Conservation (phyloP, 2,113 vertebrate species). For the Neolamprologus devosi region DNA sequence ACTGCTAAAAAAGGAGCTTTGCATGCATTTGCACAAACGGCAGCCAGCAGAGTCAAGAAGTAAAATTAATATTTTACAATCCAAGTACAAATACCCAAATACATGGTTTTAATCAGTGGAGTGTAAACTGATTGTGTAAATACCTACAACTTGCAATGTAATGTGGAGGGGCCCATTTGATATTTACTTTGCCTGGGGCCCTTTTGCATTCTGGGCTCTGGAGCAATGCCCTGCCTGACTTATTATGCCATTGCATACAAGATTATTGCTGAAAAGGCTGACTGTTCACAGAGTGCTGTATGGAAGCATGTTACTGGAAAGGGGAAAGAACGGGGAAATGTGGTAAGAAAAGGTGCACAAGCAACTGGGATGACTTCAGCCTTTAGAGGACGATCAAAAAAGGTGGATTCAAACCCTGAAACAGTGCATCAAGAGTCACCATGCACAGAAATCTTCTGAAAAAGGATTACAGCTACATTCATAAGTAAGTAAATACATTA, state of each 20-base stretch:
- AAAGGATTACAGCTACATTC: not conserved
- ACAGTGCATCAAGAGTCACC: not conserved
- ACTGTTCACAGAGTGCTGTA: not conserved
- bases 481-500: not conserved
- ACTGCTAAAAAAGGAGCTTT: not conserved
- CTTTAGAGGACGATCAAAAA: not conserved
- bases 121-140: not conserved
- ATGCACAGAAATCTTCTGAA: not conserved
- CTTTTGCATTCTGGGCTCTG: not conserved
- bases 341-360: not conserved
- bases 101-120: not conserved
- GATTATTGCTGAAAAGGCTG: not conserved
- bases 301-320: not conserved
- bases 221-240: not conserved
- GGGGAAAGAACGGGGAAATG: not conserved
- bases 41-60: not conserved
- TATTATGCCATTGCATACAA: not conserved
- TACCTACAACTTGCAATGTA: not conserved
- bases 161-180: not conserved
- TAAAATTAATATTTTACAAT: not conserved
- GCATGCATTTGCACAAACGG: not conserved
- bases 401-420: not conserved
- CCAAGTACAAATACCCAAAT: not conserved
- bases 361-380: not conserved
- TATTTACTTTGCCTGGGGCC: not conserved